These are phyloP conservation scores for Cyrtonyx montezumae DNA, from an alignment of 2,113 vertebrate species.

Conservation along the genomic window DNA sequence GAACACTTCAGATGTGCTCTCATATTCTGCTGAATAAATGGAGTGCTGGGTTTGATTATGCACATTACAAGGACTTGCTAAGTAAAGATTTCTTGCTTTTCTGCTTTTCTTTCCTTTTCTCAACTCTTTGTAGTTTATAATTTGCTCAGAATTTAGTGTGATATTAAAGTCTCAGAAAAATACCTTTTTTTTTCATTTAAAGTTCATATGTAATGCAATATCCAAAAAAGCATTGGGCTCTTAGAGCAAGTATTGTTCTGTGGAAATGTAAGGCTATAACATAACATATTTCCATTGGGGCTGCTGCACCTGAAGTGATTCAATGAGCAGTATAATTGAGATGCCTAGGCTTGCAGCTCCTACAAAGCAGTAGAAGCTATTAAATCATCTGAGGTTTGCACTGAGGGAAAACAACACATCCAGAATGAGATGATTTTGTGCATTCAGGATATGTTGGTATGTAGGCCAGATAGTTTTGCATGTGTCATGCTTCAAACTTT, in stretches of 20 bases:
- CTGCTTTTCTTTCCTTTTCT: background rate
- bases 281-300: background rate
- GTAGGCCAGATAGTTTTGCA: background rate
- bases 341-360: background rate
- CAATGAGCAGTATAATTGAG: background rate
- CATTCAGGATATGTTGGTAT: background rate
- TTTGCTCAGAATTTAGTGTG: background rate
- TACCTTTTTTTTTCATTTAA: background rate
- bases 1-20: background rate
- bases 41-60: background rate
- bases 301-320: background rate
- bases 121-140: background rate
- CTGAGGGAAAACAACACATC: background rate
- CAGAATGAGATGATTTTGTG: background rate
- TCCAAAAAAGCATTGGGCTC: background rate
- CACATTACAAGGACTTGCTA: background rate
- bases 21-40: background rate
- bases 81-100: constrained; percentile 27
- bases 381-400: background rate
- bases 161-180: background rate
- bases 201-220: background rate
- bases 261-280: background rate
- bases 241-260: background rate
- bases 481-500: too few species aligned
- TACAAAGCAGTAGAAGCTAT: background rate